Evolutionary conservation across 2,797 vertebrate species (phyloP), one percentile per base, ranked within the genome.

Genomic region (Coranthus polyacanthus): DNA sequence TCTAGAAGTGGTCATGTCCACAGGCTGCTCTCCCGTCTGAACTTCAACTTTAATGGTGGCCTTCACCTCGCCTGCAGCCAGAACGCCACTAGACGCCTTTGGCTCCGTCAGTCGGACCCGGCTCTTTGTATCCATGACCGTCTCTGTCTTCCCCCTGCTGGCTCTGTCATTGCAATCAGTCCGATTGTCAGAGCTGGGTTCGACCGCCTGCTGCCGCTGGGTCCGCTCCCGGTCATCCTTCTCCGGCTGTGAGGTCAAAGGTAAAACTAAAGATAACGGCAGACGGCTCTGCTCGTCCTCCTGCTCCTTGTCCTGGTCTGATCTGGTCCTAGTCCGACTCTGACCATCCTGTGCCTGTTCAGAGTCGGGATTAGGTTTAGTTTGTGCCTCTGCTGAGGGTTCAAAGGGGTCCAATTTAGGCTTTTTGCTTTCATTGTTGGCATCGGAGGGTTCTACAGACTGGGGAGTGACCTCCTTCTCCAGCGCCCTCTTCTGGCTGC

Each of bases 401-500:
- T 89, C 68, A 42, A 91, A 90, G 24, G 85, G 87, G 62, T 98
- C 96, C 92, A 96, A 81, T 74, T 95, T 95, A 41, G 94, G 85
- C 82, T 94, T 97, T 91, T 99, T 98, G 76, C 80, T 91, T 62
- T 96, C 96, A 79, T 88, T 88, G 79, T 96, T 95, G 11, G 90
- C 88, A 5, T 90, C 87, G 0, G 83, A 77, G 3, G 83, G 46
- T 54, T 96, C 96, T 68, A 76, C 63, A 72, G 95, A 93, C 2
- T 87, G 91, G 0, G 94, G 92, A 0, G 72, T 72, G 5, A 83
- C 62, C 45, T 97, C 96, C 42, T 89, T 93, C 82, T 96, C 97
- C 84, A 97, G 91, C 0, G 95, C 95, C 82, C 97, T 95, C 87
- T 98, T 99, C 89, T 98, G 97, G 92, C 97, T 98, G 38, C 97